Conservation (phyloP, 2,113 vertebrate genomes). For the Embiotoca jacksoni region DNA sequence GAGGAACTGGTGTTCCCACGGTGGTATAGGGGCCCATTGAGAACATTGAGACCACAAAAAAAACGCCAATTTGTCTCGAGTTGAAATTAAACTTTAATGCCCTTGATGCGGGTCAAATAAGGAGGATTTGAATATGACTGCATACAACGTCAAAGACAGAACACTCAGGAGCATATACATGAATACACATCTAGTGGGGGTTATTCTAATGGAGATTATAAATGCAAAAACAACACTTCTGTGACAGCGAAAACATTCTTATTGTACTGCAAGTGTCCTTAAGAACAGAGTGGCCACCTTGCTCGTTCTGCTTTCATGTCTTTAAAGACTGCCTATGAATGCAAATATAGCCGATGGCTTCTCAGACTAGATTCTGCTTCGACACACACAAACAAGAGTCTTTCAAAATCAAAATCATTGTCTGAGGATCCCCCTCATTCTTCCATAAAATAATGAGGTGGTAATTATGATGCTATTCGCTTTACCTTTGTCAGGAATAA, state of each 20-base stretch:
- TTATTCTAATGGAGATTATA: constrained; percentile 44
- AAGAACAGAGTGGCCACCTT: constrained; percentile 29
- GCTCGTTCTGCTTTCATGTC: background rate
- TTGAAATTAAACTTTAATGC: constrained; percentile 66
- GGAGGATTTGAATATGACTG: constrained; percentile 23
- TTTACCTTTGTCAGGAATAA: constrained; percentile 52
- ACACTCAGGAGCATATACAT: constrained; percentile 18
- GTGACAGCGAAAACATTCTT: constrained; percentile 45
- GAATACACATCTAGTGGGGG: constrained; percentile 10
- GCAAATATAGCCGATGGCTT: too few species aligned
- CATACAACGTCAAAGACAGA: constrained; percentile 38
- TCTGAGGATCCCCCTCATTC: constrained; percentile 16
- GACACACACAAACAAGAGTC: constrained; percentile 2
- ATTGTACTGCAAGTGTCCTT: constrained; percentile 24
- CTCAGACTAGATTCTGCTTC: background rate
- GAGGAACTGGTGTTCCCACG: background rate
- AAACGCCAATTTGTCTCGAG: constrained; percentile 55
- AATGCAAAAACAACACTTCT: constrained; percentile 56
- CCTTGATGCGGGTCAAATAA: constrained; percentile 18
- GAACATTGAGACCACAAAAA: constrained; percentile 24
- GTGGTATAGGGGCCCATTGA: constrained; percentile 1
- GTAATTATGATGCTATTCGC: constrained; percentile 36
- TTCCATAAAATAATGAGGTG: constrained; percentile 23
- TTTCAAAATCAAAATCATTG: background rate
- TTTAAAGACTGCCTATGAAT: too few species aligned